Evolutionary conservation across 1,140 invertebrate genomes (phyloP).

Genomic region (Zaprionus taronus): DNA sequence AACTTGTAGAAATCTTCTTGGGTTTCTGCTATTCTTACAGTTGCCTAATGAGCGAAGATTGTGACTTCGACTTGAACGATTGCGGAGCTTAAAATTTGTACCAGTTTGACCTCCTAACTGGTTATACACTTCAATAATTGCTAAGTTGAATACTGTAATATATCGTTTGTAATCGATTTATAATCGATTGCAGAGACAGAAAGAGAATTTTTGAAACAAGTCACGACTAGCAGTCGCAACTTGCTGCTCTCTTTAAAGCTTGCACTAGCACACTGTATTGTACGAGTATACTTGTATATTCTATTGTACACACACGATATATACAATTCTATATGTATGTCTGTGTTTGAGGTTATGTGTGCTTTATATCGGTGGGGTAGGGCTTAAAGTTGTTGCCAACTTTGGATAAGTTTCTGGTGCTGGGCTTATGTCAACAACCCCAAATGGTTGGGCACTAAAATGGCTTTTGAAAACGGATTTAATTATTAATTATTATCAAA

Average conservation of each 20-base stretch:
- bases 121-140: too few species aligned
- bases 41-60: too few species aligned
- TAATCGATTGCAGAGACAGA: not conserved
- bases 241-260: constrained; percentile 4
- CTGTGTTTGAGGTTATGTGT: not conserved
- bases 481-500: constrained; percentile 76
- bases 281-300: too few species aligned
- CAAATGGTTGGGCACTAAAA: constrained; percentile 31
- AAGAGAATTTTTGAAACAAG: not conserved
- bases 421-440: not conserved
- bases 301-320: not conserved
- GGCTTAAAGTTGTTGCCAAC: not conserved
- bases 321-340: not conserved
- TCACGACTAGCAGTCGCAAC: not conserved
- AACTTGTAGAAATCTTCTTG: too few species aligned
- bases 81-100: too few species aligned
- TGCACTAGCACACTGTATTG: constrained; percentile 6
- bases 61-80: too few species aligned
- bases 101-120: too few species aligned
- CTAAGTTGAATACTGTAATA: too few species aligned
- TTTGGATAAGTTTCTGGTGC: not conserved
- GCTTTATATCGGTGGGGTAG: not conserved
- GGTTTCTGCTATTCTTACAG: too few species aligned
- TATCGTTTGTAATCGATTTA: too few species aligned
- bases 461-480: constrained; percentile 63